Evolutionary conservation across 2,113 vertebrate species (phyloP).

Genomic region (Calypte anna): DNA sequence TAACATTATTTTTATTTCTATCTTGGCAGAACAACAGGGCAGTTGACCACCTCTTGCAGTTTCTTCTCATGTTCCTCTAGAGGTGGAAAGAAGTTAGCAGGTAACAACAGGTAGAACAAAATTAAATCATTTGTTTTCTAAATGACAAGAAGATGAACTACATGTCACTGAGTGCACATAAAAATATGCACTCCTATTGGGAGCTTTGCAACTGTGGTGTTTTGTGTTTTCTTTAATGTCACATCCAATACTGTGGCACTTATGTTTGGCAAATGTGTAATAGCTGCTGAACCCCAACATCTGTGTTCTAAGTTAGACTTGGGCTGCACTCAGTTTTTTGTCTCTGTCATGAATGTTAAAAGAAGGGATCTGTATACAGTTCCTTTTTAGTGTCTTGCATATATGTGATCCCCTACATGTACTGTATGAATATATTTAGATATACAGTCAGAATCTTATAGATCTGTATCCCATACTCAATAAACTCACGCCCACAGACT

Average conservation of each 20-base stretch:
- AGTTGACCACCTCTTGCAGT: not conserved
- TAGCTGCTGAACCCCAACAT: not conserved
- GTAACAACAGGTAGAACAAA: not conserved
- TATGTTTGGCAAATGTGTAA: not conserved
- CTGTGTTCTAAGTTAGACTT: not conserved
- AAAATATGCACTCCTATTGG: not conserved
- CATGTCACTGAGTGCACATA: not conserved
- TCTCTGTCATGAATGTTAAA: not conserved
- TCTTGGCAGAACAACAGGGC: not conserved
- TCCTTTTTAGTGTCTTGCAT: not conserved
- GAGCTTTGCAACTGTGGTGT: not conserved
- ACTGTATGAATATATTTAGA: not conserved
- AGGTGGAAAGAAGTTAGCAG: not conserved
- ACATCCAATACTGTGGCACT: not conserved
- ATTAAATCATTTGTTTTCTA: accelerated
- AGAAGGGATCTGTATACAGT: not conserved
- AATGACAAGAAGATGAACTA: not conserved
- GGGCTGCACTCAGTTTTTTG: not conserved
- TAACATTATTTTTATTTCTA: not conserved
- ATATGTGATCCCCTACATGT: too few relatives aligned
- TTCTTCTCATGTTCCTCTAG: not conserved
- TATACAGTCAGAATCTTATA: not conserved
- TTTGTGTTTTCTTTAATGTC: not conserved
- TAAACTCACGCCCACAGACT: too few relatives aligned
- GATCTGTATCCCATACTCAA: not conserved